These are phyloP conservation scores for Parnassius glacialis DNA, from an alignment of 2,888 invertebrate genomes.

Conservation along the genomic window DNA sequence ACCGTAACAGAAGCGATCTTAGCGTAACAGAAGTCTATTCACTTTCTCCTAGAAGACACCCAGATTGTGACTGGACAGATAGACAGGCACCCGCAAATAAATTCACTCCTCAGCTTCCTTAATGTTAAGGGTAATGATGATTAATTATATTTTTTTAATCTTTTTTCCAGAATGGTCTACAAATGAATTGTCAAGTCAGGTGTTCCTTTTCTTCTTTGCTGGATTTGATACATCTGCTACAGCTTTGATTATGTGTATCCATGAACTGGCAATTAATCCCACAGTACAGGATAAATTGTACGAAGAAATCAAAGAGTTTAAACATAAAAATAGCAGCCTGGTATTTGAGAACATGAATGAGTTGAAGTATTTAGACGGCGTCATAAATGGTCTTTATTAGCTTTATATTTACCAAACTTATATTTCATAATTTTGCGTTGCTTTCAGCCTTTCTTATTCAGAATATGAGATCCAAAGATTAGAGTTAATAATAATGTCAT, in stretches of 20 bases:
- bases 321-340: conserved; percentile 42
- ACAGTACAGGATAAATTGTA: conserved; percentile 66
- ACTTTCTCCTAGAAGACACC: too few relatives aligned
- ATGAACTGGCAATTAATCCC: conserved; percentile 65
- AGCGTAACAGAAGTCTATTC: too few relatives aligned
- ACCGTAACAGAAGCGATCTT: too few relatives aligned
- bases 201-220: conserved; percentile 69
- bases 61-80: too few relatives aligned
- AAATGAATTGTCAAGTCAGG: conserved; percentile 64
- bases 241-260: conserved; percentile 54
- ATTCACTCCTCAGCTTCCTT: too few relatives aligned
- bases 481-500: too few relatives aligned
- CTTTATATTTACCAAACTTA: too few relatives aligned
- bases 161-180: conserved; percentile 60
- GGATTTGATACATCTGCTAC: conserved; percentile 71
- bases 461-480: too few relatives aligned
- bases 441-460: too few relatives aligned
- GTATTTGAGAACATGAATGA: conserved; percentile 48
- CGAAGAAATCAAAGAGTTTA: conserved; percentile 49
- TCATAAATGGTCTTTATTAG: conserved; percentile 51
- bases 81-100: too few relatives aligned
- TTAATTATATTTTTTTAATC: conserved; percentile 7
- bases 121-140: not conserved
- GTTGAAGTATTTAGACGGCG: conserved; percentile 61
- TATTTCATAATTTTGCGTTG: too few relatives aligned